Evolutionary conservation across 2,888 invertebrate genomes (phyloP).

Genomic region (Parnassius glacialis): DNA sequence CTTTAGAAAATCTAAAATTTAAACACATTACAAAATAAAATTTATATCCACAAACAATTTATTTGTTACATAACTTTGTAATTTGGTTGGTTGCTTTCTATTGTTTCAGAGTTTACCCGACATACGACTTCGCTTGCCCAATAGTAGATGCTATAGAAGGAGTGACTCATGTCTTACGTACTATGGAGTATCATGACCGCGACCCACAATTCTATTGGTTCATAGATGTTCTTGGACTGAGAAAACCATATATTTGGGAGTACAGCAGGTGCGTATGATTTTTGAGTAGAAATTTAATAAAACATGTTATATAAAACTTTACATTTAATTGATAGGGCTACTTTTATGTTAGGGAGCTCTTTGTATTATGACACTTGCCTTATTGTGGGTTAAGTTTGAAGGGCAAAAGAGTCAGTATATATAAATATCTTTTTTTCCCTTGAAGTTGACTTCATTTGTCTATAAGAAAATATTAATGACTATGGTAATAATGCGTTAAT

Average conservation of each 20-base stretch:
- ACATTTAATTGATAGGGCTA: too few relatives aligned
- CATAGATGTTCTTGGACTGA: constrained; percentile 90
- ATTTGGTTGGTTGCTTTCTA: constrained; percentile 7
- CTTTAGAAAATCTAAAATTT: too few relatives aligned
- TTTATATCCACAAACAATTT: background rate
- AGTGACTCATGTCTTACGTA: constrained; percentile 97
- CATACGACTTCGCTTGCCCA: constrained; percentile 99
- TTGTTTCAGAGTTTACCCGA: constrained; percentile 94
- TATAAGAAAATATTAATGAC: too few relatives aligned
- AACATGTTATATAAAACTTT: background rate
- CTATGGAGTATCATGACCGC: constrained; percentile 99
- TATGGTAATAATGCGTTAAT: too few relatives aligned
- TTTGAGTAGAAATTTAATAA: background rate
- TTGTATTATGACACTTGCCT: too few relatives aligned
- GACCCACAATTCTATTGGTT: constrained; percentile 99
- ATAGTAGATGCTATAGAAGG: constrained; percentile 98
- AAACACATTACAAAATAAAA: too few relatives aligned
- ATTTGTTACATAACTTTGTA: constrained; percentile 36
- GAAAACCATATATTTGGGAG: constrained; percentile 97
- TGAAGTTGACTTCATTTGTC: too few relatives aligned
- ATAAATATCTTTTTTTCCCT: too few relatives aligned
- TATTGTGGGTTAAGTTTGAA: too few relatives aligned
- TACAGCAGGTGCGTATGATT: constrained; percentile 85
- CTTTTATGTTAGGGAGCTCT: too few relatives aligned
- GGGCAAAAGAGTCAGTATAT: too few relatives aligned